Evolutionary conservation across 2,113 vertebrate species (phyloP).

Genomic region (Archocentrus centrarchus): DNA sequence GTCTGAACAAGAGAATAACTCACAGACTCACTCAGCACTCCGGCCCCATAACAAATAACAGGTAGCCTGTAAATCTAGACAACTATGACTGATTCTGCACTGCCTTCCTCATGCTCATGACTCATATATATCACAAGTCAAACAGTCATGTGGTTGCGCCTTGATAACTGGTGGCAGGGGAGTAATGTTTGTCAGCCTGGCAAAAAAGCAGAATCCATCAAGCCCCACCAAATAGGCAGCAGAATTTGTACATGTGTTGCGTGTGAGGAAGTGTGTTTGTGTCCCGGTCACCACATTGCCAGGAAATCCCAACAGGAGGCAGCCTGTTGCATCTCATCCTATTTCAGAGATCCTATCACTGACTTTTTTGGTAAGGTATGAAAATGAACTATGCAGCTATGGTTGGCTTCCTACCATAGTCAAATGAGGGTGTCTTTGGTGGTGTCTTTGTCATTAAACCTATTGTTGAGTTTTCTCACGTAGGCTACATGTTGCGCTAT

Average conservation of each 20-base stretch:
- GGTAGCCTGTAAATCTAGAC: conserved; percentile 33
- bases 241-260: conserved; percentile 25
- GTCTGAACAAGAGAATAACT: conserved; percentile 43
- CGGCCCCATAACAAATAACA: conserved; percentile 36
- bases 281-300: conserved; percentile 44
- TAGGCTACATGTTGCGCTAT: not conserved
- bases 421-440: conserved; percentile 35
- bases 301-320: conserved; percentile 67
- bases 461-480: conserved; percentile 17
- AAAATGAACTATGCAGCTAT: conserved; percentile 55
- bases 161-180: conserved; percentile 9
- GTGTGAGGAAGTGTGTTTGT: conserved; percentile 40
- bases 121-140: conserved; percentile 42
- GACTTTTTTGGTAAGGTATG: conserved; percentile 51
- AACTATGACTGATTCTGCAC: conserved; percentile 39
- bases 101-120: conserved; percentile 42
- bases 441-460: conserved; percentile 29
- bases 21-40: conserved; percentile 1
- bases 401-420: conserved; percentile 17
- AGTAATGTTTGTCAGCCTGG: conserved; percentile 24
- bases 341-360: conserved; percentile 61
- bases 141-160: not conserved
- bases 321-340: conserved; percentile 54
- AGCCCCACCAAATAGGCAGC: conserved; percentile 13
- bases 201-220: conserved; percentile 27